Conservation (phyloP, 1,140 invertebrate genomes). For the Babylonia areolata region DNA sequence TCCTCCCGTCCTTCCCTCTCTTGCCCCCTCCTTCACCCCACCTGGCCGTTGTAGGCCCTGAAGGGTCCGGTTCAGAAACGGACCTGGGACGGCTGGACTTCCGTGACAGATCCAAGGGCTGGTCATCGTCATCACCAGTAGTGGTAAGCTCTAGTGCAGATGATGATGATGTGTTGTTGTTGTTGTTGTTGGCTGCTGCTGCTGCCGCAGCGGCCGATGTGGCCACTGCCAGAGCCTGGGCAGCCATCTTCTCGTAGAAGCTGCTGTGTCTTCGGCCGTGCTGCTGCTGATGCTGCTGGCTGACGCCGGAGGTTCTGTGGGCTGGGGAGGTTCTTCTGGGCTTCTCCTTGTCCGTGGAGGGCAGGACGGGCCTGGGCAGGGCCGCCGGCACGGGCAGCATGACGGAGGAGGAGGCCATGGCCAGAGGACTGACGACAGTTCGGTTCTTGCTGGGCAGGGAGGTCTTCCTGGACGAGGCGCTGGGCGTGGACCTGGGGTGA, state of each 20-base stretch:
- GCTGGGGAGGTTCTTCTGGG: not conserved
- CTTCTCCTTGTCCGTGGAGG: slow-evolving; percentile 25
- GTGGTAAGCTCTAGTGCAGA: not conserved
- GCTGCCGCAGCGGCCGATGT: slow-evolving; percentile 4
- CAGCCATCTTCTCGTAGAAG: slow-evolving; percentile 33
- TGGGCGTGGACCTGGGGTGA: not conserved
- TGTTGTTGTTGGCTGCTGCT: slow-evolving; percentile 33
- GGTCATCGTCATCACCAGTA: too few species aligned
- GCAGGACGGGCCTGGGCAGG: slow-evolving; percentile 23
- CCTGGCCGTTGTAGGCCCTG: not conserved
- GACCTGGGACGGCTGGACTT: slow-evolving; percentile 46
- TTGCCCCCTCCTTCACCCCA: not conserved
- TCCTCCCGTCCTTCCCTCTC: not conserved
- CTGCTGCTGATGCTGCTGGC: too few species aligned
- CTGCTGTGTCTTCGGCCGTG: not conserved
- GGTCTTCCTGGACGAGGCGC: not conserved
- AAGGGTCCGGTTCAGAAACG: slow-evolving; percentile 1
- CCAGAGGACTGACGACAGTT: slow-evolving; percentile 7
- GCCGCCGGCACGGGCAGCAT: slow-evolving; percentile 43
- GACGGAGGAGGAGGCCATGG: slow-evolving; percentile 49
- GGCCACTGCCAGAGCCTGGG: slow-evolving; percentile 28
- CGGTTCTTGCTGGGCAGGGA: not conserved
- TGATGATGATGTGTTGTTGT: too few species aligned
- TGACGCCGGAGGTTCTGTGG: not conserved
- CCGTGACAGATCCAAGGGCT: slow-evolving; percentile 68